Base-by-base conservation (phyloP, 2,888 invertebrate species). In the Peribatodes rhomboidaria region DNA sequence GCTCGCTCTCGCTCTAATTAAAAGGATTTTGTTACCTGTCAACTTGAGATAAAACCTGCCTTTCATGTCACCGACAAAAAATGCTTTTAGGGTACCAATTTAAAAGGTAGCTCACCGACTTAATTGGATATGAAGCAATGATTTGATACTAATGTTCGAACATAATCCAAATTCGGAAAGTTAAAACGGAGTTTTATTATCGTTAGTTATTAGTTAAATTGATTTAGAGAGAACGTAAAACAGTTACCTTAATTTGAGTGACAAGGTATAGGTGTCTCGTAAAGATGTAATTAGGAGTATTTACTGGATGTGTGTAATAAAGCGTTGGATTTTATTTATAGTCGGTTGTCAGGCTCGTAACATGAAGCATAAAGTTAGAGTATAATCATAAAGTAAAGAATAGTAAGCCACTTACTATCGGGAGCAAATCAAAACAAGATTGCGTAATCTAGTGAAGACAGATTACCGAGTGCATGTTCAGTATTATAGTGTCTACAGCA, bases 11-110 rank as follows among this genome's bases (percentile, higher is more conserved):
- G 73, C 50, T 71, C 86, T 92, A 92, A 93, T 93, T 93, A 93
- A 93, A 93, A 90, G 90, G 91, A 91, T 91, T 92, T 92, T 91
- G 91, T 92, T 83, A 90, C 87, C 89, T 92, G 92, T 93, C 92
- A 92, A 87, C 86, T 79, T 69, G 75, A 87, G 92, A 93, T 92
- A 92, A 88, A 77, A 74, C 74, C 68, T 4, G 42, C 70, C 86
- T 91, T 92, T 92, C 83, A 90, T 72, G 78, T 72, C 75, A 79
- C 90, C 92, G 90, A 68, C 66, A 67, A 37, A 58, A 37, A 55
- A 60, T 39, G 50, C 60, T 52, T 35, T 35, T 46, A 50, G 39
- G 10, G 37, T 16, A 44, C 46, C 53, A 35, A 22, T 50, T 37
- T 49, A 61, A 61, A 58, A 44, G 50, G 50, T 58, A 64, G 49